These are phyloP conservation scores for Dryobates pubescens DNA, from an alignment of 2,797 vertebrate genomes.

Conservation along the genomic window DNA sequence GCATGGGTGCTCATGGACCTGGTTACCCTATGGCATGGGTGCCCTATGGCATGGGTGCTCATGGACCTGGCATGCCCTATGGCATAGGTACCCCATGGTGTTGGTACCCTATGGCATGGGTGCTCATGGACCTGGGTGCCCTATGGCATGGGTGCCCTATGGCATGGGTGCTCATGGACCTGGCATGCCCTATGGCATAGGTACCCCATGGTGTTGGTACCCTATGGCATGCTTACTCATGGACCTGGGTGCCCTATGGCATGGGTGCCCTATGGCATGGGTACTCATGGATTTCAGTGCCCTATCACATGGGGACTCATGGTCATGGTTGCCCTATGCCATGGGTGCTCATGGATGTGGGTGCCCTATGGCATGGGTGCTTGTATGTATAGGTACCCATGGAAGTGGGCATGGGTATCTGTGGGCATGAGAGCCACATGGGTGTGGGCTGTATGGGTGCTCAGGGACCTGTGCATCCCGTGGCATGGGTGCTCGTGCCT, in stretches of 20 bases:
- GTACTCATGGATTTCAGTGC: too few relatives aligned
- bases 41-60: neutral
- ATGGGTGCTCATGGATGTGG: neutral
- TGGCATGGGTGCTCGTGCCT: neutral
- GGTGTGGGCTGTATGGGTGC: neutral
- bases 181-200: too few relatives aligned
- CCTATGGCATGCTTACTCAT: neutral
- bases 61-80: too few relatives aligned
- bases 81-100: neutral
- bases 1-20: neutral
- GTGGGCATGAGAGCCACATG: neutral
- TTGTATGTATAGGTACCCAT: too few relatives aligned
- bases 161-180: neutral
- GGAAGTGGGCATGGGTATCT: neutral
- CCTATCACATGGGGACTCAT: too few relatives aligned
- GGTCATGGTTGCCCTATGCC: too few relatives aligned
- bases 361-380: too few relatives aligned
- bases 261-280: rapidly evolving
- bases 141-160: neutral
- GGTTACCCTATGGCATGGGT: rapidly evolving
- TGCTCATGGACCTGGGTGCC: too few relatives aligned
- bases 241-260: neutral
- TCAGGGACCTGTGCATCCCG: too few relatives aligned
- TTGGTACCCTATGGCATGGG: neutral
- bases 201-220: too few relatives aligned